Evolutionary conservation across 2,113 vertebrate genomes (phyloP).

Genomic region (Notiomystis cincta): DNA sequence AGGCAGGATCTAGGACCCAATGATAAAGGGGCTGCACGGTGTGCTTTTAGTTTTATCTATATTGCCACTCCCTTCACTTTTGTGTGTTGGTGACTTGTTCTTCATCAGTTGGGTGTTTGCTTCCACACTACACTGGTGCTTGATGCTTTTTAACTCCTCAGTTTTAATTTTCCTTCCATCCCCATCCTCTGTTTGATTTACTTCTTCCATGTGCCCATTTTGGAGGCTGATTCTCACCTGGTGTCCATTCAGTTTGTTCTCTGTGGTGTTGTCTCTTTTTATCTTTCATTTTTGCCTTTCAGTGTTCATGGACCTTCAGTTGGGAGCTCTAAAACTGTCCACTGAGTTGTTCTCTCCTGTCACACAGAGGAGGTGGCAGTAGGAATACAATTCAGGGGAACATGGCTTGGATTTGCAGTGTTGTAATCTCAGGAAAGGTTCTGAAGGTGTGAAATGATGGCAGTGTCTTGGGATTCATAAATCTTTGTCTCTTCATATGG

Average conservation of each 20-base stretch:
- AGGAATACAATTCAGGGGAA: background rate
- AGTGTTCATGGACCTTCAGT: background rate
- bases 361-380: background rate
- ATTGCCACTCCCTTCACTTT: background rate
- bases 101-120: background rate
- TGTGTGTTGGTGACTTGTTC: background rate
- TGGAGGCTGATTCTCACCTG: background rate
- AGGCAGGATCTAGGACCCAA: background rate
- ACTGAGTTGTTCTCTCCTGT: background rate
- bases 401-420: background rate
- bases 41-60: background rate
- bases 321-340: background rate
- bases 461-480: background rate
- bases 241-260: background rate
- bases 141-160: background rate
- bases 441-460: background rate
- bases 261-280: background rate
- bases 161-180: background rate
- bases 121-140: background rate
- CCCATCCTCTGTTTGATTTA: background rate
- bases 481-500: background rate
- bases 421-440: background rate
- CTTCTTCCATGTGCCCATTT: background rate
- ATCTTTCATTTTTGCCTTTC: background rate
- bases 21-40: fast-evolving